Conservation (phyloP, 2,888 invertebrate species). For the Drosophila buzzatii region DNA sequence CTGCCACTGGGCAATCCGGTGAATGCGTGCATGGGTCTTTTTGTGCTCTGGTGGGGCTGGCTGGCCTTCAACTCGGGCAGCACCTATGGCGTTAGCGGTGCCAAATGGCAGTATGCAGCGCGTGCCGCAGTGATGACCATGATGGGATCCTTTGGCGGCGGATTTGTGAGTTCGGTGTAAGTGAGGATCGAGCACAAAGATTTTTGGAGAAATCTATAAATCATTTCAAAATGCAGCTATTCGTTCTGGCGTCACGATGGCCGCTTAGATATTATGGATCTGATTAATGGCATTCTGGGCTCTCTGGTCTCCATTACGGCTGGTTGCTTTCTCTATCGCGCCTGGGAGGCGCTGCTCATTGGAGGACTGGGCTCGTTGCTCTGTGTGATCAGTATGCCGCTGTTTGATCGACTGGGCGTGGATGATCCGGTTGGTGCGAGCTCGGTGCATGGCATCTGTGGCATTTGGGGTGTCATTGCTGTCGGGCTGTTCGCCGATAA, state of each 20-base stretch:
- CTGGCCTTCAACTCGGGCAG: conserved; percentile 97
- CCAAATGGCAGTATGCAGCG: conserved; percentile 96
- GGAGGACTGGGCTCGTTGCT: conserved; percentile 92
- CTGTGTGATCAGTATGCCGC: conserved; percentile 89
- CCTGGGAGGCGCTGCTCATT: conserved; percentile 94
- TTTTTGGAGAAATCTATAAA: not conserved
- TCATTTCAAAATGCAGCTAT: conserved; percentile 85
- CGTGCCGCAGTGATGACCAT: conserved; percentile 95
- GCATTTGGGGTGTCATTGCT: conserved; percentile 90
- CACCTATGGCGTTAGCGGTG: conserved; percentile 91
- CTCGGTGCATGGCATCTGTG: conserved; percentile 93
- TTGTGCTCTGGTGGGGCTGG: conserved; percentile 99
- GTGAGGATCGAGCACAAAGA: not conserved
- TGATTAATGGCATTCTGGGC: conserved; percentile 95
- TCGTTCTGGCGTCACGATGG: conserved; percentile 89
- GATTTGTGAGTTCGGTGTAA: conserved; percentile 87
- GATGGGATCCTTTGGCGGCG: conserved; percentile 96
- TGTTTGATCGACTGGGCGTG: conserved; percentile 91
- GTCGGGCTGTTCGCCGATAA: conserved; percentile 96
- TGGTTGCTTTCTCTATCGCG: conserved; percentile 93
- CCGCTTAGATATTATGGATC: conserved; percentile 92
- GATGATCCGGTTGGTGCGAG: conserved; percentile 96
- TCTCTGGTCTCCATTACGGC: conserved; percentile 95
- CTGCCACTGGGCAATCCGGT: conserved; percentile 94
- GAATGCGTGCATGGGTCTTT: conserved; percentile 95